phyloP scores from a whole-genome alignment of 2,113 vertebrate genomes.

The Lethenteron camtschaticum region DNA sequence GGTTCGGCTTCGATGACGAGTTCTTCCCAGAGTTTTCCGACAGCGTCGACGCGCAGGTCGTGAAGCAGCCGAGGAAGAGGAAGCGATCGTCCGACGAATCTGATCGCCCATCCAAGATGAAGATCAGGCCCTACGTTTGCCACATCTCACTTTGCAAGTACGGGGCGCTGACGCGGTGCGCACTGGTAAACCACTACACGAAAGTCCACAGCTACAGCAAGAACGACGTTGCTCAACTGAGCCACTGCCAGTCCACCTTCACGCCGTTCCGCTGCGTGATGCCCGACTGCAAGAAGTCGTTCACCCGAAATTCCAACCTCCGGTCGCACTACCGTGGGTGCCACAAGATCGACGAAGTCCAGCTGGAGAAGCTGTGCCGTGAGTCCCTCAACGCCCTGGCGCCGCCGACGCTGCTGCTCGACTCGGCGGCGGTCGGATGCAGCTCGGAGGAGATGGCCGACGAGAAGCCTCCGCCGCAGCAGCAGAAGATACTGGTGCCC shows the following conservation, averaged over 20 bases:
- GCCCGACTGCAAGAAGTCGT: not conserved
- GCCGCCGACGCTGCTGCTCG: too few species aligned
- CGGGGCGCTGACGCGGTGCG: not conserved
- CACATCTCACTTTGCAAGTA: slow-evolving; percentile 3
- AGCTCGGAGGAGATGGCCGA: too few species aligned
- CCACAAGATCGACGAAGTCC: not conserved
- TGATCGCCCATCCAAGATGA: not conserved
- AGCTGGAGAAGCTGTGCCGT: slow-evolving; percentile 2
- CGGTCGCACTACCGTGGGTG: slow-evolving; percentile 3
- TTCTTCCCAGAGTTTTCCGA: slow-evolving; percentile 3
- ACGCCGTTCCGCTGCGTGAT: slow-evolving; percentile 2
- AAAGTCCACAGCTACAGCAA: not conserved
- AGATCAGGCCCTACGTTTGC: slow-evolving; percentile 2
- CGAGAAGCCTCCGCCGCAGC: too few species aligned
- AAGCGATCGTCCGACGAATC: not conserved
- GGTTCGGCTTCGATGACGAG: not conserved
- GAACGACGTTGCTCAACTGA: not conserved
- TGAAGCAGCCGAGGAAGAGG: not conserved
- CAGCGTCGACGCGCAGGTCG: not conserved
- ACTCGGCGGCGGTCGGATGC: too few species aligned
- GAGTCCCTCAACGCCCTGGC: not conserved
- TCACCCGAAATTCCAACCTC: slow-evolving; percentile 1
- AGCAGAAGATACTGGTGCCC: too few species aligned
- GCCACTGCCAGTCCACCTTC: slow-evolving; percentile 1
- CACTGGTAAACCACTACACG: not conserved